A percentile compares a stretch with the other conserved stretches of the same genome.
These are phyloP conservation scores for Melinaea menophilus DNA, from an alignment of 2,888 invertebrate genomes.

Conservation along the genomic window DNA sequence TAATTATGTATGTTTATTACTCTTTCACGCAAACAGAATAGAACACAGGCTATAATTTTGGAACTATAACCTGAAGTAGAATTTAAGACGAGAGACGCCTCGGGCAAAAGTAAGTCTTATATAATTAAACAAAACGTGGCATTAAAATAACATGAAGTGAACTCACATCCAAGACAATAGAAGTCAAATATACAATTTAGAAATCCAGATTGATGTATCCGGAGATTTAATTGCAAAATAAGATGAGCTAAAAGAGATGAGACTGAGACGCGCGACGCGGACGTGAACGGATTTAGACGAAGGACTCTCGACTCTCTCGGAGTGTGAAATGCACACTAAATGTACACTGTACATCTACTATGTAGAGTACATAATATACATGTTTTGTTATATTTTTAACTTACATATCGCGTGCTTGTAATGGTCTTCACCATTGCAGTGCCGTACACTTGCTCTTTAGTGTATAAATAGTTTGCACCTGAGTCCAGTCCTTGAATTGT, in stretches of 20 bases:
- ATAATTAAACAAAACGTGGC: no score
- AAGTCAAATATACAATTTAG: conserved; percentile 22
- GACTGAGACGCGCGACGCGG: conserved; percentile 52
- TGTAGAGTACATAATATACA: no score
- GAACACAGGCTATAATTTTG: no score
- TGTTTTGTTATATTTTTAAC: no score
- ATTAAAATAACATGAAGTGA: no score
- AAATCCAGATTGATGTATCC: conserved; percentile 29
- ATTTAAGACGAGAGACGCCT: no score
- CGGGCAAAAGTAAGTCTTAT: no score
- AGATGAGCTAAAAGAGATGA: conserved; percentile 37
- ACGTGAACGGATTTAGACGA: conserved; percentile 63
- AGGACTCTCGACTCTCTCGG: conserved; percentile 36
- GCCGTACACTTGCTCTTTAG: conserved; percentile 11
- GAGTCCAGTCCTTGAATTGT: conserved; percentile 54
- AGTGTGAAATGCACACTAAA: conserved; percentile 35
- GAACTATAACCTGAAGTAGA: no score
- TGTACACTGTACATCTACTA: conserved; percentile 24
- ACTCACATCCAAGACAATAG: conserved; percentile 1
- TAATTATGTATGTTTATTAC: no score
- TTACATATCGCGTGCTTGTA: no score
- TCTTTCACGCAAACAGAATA: no score
- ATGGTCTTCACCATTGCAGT: neutral
- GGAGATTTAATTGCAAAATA: conserved; percentile 30
- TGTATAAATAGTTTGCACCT: conserved; percentile 45